A percentile compares a stretch with the other conserved stretches of the same genome.
Conservation (phyloP, 1,140 invertebrate species). For the Meteorus sp. region DNA sequence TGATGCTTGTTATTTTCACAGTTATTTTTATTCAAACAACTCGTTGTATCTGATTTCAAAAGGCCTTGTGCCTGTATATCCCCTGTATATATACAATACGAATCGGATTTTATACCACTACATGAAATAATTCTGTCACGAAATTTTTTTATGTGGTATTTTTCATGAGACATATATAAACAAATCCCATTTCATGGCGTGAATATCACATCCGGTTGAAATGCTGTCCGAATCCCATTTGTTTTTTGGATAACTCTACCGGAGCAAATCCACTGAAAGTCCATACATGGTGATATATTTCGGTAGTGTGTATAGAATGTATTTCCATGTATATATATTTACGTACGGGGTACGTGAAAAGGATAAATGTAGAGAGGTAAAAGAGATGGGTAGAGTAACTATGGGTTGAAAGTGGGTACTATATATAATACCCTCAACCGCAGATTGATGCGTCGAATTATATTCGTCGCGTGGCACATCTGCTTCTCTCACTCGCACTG, state of each 20-base stretch:
- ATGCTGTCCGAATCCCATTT: slow-evolving; percentile 5
- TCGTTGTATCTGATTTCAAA: neutral
- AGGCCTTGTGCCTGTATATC: too few species aligned
- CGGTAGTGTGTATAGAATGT: neutral
- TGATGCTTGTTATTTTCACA: too few species aligned
- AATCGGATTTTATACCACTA: slow-evolving; percentile 10
- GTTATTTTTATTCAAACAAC: too few species aligned
- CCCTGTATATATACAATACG: too few species aligned
- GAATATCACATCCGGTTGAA: slow-evolving; percentile 14
- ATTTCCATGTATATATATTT: neutral
- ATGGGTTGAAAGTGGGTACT: slow-evolving; percentile 1
- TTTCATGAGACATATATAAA: neutral
- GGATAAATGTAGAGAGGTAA: slow-evolving; percentile 9
- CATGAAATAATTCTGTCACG: slow-evolving; percentile 12
- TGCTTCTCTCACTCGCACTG: slow-evolving; percentile 40
- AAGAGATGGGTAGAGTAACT: neutral
- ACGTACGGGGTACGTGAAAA: neutral
- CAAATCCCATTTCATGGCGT: neutral
- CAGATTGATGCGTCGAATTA: slow-evolving; percentile 58
- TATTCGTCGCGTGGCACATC: slow-evolving; percentile 44
- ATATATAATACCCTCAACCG: slow-evolving; percentile 42
- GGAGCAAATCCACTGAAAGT: neutral
- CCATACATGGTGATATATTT: neutral
- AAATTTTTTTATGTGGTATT: neutral
- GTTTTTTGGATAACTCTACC: slow-evolving; percentile 11